Conservation (phyloP, 30 jellyfish, hydroid and myxozoan genomes). For the Turritopsis rubra region DNA sequence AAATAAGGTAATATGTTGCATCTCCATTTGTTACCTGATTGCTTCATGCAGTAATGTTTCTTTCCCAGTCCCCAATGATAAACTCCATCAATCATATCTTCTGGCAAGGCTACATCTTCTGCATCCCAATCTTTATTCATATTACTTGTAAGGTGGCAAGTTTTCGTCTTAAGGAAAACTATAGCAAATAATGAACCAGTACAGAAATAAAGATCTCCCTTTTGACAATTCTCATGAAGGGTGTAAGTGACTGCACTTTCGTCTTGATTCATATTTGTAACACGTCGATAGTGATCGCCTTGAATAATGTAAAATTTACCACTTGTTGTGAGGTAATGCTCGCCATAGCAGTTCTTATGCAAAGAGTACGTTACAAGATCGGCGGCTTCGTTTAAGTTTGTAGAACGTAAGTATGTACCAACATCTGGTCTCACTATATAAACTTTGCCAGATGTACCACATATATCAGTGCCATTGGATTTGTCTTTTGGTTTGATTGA, state of each 20-base stretch:
- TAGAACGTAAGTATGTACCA: neutral
- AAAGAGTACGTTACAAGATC: slow-evolving; percentile 4
- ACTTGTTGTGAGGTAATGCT: neutral
- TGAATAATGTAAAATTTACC: slow-evolving; percentile 18
- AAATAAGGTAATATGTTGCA: no score
- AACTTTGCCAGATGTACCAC: neutral
- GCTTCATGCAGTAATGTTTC: slow-evolving; percentile 1
- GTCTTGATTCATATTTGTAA: slow-evolving; percentile 1
- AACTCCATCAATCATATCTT: neutral
- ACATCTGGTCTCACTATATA: neutral
- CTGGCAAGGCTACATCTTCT: neutral
- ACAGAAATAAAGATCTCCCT: neutral
- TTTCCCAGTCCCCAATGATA: slow-evolving; percentile 10
- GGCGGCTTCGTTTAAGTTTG: neutral
- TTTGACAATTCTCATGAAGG: neutral
- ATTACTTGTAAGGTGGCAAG: neutral
- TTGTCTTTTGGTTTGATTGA: neutral
- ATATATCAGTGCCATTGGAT: slow-evolving; percentile 7
- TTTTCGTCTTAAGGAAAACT: neutral
- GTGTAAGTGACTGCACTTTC: neutral
- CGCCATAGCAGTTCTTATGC: neutral
- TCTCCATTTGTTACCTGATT: no score
- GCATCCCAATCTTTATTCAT: slow-evolving; percentile 4
- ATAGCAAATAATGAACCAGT: neutral
- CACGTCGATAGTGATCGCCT: slow-evolving; percentile 16